Conservation (phyloP, 2,888 invertebrate genomes). For the Anaspis maculata region DNA sequence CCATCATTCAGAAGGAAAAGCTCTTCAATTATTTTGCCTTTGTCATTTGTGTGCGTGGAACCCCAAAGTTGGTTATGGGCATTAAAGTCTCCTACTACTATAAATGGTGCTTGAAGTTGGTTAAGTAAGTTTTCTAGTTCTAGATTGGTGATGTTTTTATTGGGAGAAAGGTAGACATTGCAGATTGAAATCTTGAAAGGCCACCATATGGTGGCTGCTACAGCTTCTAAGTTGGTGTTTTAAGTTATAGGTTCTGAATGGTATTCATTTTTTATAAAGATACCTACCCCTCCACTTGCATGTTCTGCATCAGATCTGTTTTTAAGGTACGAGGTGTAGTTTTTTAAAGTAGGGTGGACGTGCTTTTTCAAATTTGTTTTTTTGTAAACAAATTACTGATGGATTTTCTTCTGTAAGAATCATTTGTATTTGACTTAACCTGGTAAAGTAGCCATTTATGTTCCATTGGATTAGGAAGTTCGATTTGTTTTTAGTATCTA, state of each 20-base stretch:
- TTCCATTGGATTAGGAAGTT: constrained; percentile 10
- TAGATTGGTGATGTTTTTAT: not conserved
- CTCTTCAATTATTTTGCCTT: constrained; percentile 1
- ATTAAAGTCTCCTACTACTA: not conserved
- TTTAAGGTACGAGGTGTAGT: constrained; percentile 3
- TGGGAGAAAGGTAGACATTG: constrained; percentile 8
- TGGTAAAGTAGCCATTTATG: constrained; percentile 7
- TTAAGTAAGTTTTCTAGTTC: constrained; percentile 5
- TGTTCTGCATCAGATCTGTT: constrained; percentile 1
- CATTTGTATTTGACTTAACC: constrained; percentile 4
- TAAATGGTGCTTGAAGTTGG: constrained; percentile 1
- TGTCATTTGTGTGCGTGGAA: constrained; percentile 1
- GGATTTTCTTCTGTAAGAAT: constrained; percentile 4
- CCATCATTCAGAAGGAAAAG: not conserved
- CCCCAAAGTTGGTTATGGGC: constrained; percentile 4
- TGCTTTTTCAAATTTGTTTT: constrained; percentile 7
- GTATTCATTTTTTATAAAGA: constrained; percentile 4
- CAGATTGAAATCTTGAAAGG: constrained; percentile 5
- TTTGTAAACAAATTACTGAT: constrained; percentile 7
- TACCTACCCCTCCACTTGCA: constrained; percentile 9
- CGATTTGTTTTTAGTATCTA: no score
- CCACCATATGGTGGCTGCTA: constrained; percentile 3
- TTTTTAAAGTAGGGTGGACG: constrained; percentile 2
- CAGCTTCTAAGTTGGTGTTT: constrained; percentile 6
- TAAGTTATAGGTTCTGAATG: constrained; percentile 3